phyloP scores from a whole-genome alignment of 2,888 invertebrate genomes.

The Invenusta paracnida region DNA sequence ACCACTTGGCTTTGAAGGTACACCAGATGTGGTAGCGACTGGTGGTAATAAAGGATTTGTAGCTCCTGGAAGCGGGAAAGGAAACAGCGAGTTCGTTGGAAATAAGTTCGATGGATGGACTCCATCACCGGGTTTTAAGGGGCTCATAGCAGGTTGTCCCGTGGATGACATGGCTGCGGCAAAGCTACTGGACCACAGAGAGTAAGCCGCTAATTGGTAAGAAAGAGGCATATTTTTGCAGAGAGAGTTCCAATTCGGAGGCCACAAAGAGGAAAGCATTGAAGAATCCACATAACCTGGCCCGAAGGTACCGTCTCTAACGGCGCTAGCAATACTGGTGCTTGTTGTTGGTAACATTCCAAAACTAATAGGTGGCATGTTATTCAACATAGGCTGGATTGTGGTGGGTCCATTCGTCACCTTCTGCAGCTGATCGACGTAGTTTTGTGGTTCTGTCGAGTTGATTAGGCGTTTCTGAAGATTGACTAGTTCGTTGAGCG shows the following conservation, averaged over 20 bases:
- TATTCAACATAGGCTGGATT: background rate
- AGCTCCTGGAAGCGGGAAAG: background rate
- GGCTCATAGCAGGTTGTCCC: background rate
- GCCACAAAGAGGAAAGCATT: background rate
- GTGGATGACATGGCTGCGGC: background rate
- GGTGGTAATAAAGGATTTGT: background rate
- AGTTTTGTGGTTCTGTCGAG: background rate
- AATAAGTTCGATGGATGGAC: background rate
- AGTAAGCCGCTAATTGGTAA: background rate
- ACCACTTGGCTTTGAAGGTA: background rate
- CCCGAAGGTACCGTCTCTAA: background rate
- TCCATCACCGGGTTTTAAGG: background rate
- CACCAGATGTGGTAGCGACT: background rate
- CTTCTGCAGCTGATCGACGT: background rate
- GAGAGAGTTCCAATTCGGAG: background rate
- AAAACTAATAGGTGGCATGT: background rate
- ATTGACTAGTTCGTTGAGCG: background rate
- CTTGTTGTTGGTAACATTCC: background rate
- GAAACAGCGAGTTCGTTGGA: conserved; percentile 2
- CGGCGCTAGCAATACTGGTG: background rate
- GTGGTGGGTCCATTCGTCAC: background rate
- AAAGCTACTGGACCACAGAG: conserved; percentile 10
- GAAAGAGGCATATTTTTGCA: background rate
- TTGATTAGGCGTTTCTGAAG: background rate
- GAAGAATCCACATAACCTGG: background rate